Evolutionary conservation across 1,140 invertebrate genomes (phyloP).

Genomic region (Phymastichus coffea): DNA sequence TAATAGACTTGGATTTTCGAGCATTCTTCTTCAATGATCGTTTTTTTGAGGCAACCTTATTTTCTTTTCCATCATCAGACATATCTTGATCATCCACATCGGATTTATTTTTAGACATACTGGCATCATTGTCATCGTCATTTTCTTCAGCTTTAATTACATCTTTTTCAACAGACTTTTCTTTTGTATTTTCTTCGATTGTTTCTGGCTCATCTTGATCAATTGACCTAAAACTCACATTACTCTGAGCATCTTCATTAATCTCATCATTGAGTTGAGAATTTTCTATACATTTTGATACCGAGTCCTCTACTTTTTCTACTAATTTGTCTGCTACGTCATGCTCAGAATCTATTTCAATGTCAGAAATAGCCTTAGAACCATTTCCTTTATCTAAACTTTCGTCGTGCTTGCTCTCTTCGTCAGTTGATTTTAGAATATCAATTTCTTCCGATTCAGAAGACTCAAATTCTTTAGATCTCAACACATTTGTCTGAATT

Average conservation of each 20-base stretch:
- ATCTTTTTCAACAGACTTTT: background rate
- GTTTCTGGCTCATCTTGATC: background rate
- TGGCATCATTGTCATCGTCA: background rate
- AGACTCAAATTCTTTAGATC: background rate
- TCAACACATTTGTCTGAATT: background rate
- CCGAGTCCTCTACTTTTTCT: no score
- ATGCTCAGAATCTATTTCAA: background rate
- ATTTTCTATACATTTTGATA: background rate
- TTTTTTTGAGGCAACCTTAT: background rate
- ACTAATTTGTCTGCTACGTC: no score
- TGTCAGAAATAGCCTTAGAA: background rate
- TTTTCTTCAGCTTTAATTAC: background rate
- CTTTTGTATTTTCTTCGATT: background rate
- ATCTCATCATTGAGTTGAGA: background rate
- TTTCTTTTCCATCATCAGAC: no score
- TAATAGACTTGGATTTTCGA: background rate
- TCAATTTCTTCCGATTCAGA: constrained; percentile 28
- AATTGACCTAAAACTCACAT: no score
- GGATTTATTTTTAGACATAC: background rate
- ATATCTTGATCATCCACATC: background rate
- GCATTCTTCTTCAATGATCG: background rate
- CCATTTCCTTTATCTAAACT: background rate
- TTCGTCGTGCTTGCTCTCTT: constrained; percentile 23
- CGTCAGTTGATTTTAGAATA: constrained; percentile 21
- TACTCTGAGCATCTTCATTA: no score